Base-by-base conservation (phyloP, 2,797 vertebrate species). In the Scolopax bukidnonensis region DNA sequence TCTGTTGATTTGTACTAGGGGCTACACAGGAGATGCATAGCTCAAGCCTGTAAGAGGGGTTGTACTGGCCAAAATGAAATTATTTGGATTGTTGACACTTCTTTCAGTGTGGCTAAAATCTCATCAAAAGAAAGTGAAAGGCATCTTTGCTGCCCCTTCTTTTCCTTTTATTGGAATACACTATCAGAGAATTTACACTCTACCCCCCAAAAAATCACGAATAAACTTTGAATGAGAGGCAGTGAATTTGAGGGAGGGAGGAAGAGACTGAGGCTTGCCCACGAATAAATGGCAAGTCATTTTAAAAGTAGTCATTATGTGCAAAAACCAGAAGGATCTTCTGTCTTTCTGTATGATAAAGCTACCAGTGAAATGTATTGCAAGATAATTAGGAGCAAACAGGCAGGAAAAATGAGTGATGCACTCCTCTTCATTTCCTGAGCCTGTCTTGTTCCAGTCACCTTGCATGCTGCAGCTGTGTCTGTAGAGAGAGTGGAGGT, bases 341-440 rank as follows among this genome's bases (percentile, higher is more conserved):
- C 87, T 96, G 84, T 89, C 85, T 93, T 90, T 74, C 86, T 87
- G 60, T 87, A n/a, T 92, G 93, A 82, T 89, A 84, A 79, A 96
- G 73, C 65, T 88, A 86, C 64, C 51, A 63, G 74, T 76, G 71
- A 95, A 91, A 95, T 77, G 48, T 89, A 87, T 95, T 95, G 83
- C 86, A 64, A 87, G 90, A 89, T 90, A 93, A 94, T 94, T 93
- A 91, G 88, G 73, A 84, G 83, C 87, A 96, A 95, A 94, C 77
- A 94, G 91, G 45, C 78, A 92, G 71, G 78, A 54, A 91, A 68
- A 94, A 89, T 92, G 95, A 93, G 78, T 57, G 90, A 95, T 94
- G 71, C 13, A 1, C 71, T 83, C 33, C 64, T 94, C 84, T 65
- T 94, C 75, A 87, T 95, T 94, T 96, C 95, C 92, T 80, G 84